A percentile compares a stretch with the other conserved stretches of the same genome.
Evolutionary conservation across 2,888 invertebrate genomes (phyloP).

Genomic region (Merodon equestris): DNA sequence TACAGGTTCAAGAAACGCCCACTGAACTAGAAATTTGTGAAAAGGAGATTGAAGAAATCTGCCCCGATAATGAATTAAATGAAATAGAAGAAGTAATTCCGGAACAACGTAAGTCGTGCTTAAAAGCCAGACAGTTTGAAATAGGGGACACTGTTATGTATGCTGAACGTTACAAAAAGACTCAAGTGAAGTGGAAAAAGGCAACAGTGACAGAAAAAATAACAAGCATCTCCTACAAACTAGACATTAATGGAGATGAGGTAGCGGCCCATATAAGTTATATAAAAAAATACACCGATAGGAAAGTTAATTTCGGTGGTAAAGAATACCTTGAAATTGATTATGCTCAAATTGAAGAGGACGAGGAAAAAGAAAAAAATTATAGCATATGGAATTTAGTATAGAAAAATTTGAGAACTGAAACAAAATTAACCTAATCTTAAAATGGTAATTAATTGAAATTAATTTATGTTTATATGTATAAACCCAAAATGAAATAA

Average conservation of each 20-base stretch:
- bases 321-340: constrained; percentile 78
- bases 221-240: constrained; percentile 77
- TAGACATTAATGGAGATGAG: constrained; percentile 77
- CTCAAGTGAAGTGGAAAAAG: constrained; percentile 76
- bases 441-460: too few species aligned
- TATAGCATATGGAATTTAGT: constrained; percentile 79
- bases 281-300: constrained; percentile 76
- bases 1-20: constrained; percentile 71
- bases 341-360: constrained; percentile 77
- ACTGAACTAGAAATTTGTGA: constrained; percentile 76
- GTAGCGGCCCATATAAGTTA: constrained; percentile 77
- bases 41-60: constrained; percentile 73
- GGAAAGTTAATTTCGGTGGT: constrained; percentile 77
- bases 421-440: too few species aligned
- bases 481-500: too few species aligned
- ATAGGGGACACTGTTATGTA: constrained; percentile 76
- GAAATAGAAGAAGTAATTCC: constrained; percentile 63
- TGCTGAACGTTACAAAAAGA: constrained; percentile 76
- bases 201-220: constrained; percentile 76
- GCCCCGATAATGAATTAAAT: constrained; percentile 54
- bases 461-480: too few species aligned
- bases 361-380: constrained; percentile 74
- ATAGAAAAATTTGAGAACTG: constrained; percentile 46
- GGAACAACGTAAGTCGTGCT: constrained; percentile 74
- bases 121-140: constrained; percentile 75